A percentile compares a stretch with the other conserved stretches of the same genome.
These are phyloP conservation scores for Pionites leucogaster DNA, from an alignment of 2,113 vertebrate species.

Conservation along the genomic window DNA sequence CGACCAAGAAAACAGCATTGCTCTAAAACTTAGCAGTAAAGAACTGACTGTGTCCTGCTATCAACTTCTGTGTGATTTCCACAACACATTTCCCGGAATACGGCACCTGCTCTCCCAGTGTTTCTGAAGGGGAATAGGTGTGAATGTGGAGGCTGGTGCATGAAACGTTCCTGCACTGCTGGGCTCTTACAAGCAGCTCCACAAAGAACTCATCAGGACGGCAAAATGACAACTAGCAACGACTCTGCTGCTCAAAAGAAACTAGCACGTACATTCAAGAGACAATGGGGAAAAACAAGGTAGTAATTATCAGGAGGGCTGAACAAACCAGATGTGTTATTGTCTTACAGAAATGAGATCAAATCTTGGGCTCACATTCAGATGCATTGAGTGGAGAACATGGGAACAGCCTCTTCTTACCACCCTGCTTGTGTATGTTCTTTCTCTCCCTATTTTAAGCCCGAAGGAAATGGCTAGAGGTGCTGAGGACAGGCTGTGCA, in stretches of 20 bases:
- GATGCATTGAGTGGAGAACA: neutral
- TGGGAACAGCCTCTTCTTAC: neutral
- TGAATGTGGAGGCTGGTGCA: neutral
- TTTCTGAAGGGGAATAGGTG: neutral
- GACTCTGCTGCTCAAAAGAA: neutral
- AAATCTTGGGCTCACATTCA: neutral
- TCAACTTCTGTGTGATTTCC: neutral
- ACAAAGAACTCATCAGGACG: neutral
- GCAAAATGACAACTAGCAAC: neutral
- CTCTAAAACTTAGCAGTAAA: neutral
- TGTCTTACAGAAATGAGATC: conserved; percentile 22
- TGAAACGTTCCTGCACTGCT: neutral
- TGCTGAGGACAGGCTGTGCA: neutral
- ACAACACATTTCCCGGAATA: neutral
- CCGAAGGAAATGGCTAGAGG: neutral
- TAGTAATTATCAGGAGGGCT: conserved; percentile 27
- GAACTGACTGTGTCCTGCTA: neutral
- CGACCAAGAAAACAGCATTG: neutral
- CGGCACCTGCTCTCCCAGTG: neutral
- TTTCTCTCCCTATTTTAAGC: neutral
- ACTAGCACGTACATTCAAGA: neutral
- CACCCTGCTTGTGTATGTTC: neutral
- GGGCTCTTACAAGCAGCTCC: neutral
- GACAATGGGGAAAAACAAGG: conserved; percentile 2
- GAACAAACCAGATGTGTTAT: conserved; percentile 51